Evolutionary conservation across 2,888 invertebrate species (phyloP).

Genomic region (Heliconius erato): DNA sequence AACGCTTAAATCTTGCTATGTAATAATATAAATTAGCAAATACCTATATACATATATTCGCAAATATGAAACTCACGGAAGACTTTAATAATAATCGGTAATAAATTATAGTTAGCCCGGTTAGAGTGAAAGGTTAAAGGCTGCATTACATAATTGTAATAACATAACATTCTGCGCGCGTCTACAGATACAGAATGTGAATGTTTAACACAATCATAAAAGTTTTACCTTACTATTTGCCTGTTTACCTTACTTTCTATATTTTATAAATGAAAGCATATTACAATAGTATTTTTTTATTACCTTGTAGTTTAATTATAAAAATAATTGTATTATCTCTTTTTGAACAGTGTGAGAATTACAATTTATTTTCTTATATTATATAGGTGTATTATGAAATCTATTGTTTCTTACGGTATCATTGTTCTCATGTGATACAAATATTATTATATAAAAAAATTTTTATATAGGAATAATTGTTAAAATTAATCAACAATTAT

Average conservation of each 20-base stretch:
- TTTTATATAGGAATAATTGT: background rate
- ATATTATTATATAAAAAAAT: background rate
- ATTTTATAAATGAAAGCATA: background rate
- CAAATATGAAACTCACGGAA: slow-evolving; percentile 9
- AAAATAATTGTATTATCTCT: background rate
- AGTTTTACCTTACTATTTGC: background rate
- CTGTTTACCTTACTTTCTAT: slow-evolving; percentile 12
- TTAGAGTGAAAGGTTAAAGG: slow-evolving; percentile 54
- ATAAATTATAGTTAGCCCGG: slow-evolving; percentile 24
- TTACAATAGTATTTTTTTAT: background rate
- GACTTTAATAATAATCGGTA: slow-evolving; percentile 16
- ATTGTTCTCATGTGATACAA: background rate
- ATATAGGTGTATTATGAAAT: background rate
- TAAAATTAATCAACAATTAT: too few relatives aligned
- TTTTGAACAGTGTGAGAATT: background rate
- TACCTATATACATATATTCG: background rate
- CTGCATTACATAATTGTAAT: slow-evolving; percentile 45
- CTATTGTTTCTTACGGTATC: background rate
- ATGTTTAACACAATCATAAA: slow-evolving; percentile 10
- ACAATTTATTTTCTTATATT: background rate
- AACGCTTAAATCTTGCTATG: background rate
- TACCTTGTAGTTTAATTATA: background rate
- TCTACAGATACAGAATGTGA: slow-evolving; percentile 17
- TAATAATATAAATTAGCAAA: background rate
- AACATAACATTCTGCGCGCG: slow-evolving; percentile 21